These are phyloP conservation scores for Cassiopea andromeda DNA, from an alignment of 30 jellyfish, hydroid and myxozoan genomes.

Conservation along the genomic window DNA sequence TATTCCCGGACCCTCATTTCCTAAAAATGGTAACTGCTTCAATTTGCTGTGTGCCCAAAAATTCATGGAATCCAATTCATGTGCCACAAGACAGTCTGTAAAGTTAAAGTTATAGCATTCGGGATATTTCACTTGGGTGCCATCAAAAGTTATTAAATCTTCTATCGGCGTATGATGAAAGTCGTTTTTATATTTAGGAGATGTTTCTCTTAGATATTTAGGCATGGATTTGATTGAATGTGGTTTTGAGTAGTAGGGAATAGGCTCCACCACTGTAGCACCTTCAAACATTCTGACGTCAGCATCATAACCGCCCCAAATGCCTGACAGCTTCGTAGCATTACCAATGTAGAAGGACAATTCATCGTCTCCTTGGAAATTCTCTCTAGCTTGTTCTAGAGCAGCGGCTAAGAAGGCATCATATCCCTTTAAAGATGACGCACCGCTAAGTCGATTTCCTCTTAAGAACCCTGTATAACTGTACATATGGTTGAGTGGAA, in stretches of 20 bases:
- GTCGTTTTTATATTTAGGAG: not conserved
- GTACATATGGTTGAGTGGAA: slow-evolving; percentile 21
- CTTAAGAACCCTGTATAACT: slow-evolving; percentile 18
- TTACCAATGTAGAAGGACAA: slow-evolving; percentile 29
- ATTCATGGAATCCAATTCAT: not conserved
- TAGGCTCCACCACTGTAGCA: too few species aligned
- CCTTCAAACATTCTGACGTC: too few species aligned
- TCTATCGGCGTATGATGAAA: not conserved
- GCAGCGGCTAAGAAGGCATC: slow-evolving; percentile 13
- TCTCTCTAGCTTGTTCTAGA: not conserved
- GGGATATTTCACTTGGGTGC: not conserved
- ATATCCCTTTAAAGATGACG: slow-evolving; percentile 13
- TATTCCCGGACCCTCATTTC: slow-evolving; percentile 1
- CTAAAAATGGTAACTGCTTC: not conserved
- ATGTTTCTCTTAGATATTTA: not conserved
- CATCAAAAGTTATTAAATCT: slow-evolving; percentile 19
- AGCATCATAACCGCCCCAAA: too few species aligned
- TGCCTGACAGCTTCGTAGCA: not conserved
- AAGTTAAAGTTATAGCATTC: not conserved
- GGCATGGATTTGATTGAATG: not conserved
- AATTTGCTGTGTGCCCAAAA: not conserved
- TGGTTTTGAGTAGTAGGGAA: too few species aligned
- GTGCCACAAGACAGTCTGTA: not conserved
- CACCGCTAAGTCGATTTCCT: not conserved
- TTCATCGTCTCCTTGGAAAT: not conserved